phyloP scores from a whole-genome alignment of 2,797 vertebrate species.

The Intellagama lesueurii region DNA sequence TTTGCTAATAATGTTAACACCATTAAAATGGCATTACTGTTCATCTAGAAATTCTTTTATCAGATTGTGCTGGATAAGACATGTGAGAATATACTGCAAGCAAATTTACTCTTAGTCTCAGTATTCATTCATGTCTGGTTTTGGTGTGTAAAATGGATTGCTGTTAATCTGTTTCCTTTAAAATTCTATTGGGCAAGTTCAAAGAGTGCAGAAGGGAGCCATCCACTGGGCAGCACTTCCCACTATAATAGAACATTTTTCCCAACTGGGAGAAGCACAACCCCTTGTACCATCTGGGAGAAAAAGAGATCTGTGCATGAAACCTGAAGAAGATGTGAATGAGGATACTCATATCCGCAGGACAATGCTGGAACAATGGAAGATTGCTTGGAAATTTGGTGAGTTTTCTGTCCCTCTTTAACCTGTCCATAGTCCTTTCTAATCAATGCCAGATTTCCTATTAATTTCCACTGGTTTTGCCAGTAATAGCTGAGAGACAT shows the following conservation, averaged over 20 bases:
- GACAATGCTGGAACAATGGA: slow-evolving; percentile 79
- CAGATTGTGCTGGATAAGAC: neutral
- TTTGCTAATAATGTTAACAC: neutral
- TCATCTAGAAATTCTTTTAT: neutral
- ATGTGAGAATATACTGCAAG: neutral
- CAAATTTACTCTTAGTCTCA: neutral
- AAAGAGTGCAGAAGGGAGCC: slow-evolving; percentile 64
- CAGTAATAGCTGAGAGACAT: neutral
- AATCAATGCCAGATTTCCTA: neutral
- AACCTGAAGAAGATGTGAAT: slow-evolving; percentile 21
- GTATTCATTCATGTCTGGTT: neutral
- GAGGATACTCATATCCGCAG: slow-evolving; percentile 58
- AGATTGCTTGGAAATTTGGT: slow-evolving; percentile 75
- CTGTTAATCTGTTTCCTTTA: slow-evolving; percentile 17
- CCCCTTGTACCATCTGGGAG: slow-evolving; percentile 14
- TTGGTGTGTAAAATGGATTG: neutral
- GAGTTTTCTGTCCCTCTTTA: slow-evolving; percentile 35
- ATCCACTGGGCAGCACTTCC: slow-evolving; percentile 70
- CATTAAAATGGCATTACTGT: neutral
- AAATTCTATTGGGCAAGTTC: slow-evolving; percentile 13
- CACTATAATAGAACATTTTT: slow-evolving; percentile 57
- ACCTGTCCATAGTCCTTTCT: neutral
- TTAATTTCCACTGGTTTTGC: neutral
- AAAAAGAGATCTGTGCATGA: slow-evolving; percentile 20
- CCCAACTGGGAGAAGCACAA: slow-evolving; percentile 46